Evolutionary conservation across 2,797 vertebrate species (phyloP).

Genomic region (Pangasius larnaudii): DNA sequence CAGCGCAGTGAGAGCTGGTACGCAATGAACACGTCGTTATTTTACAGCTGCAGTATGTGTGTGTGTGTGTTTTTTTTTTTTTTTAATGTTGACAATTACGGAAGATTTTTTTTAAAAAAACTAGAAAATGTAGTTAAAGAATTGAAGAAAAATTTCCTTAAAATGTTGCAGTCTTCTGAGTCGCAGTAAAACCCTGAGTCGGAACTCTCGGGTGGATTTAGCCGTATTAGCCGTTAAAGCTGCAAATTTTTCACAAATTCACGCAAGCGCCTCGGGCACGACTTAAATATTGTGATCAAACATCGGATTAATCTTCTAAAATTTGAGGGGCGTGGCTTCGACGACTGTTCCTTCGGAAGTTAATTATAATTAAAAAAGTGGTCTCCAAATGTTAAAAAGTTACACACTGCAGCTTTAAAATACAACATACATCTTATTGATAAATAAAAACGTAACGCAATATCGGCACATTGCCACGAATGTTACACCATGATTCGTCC

Average conservation of each 20-base stretch:
- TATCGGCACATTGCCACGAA: neutral
- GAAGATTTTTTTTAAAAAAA: neutral
- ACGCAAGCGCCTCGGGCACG: neutral
- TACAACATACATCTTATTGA: neutral
- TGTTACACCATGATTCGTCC: neutral
- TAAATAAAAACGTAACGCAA: neutral
- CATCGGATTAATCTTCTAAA: neutral
- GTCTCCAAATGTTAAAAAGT: neutral
- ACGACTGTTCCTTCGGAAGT: neutral
- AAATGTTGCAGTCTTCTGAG: neutral
- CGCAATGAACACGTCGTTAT: neutral
- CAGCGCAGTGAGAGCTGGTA: neutral
- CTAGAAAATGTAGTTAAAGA: neutral
- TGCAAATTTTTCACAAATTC: neutral
- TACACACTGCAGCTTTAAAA: slow-evolving; percentile 13
- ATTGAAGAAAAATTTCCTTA: neutral
- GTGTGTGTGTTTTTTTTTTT: neutral
- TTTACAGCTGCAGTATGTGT: slow-evolving; percentile 5
- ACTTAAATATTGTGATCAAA: neutral
- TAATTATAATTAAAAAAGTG: neutral
- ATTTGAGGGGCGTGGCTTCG: neutral
- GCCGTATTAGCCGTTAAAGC: neutral
- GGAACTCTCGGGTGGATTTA: neutral
- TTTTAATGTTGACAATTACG: neutral
- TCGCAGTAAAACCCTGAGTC: neutral